These are phyloP conservation scores for Nebria brevicollis DNA, from an alignment of 2,888 invertebrate species.

Conservation along the genomic window DNA sequence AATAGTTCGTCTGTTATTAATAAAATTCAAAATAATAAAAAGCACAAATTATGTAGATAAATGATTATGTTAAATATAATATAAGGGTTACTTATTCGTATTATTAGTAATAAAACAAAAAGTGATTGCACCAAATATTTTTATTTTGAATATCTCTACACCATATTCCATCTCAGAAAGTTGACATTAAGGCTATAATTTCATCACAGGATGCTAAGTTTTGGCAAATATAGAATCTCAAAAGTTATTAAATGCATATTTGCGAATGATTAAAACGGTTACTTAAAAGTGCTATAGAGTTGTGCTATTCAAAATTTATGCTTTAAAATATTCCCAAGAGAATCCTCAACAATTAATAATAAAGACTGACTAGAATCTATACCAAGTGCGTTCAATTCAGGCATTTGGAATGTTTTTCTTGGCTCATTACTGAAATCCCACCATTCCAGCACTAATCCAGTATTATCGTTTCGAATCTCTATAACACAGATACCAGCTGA, in stretches of 20 bases:
- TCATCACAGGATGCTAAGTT: neutral
- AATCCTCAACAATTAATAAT: slow-evolving; percentile 73
- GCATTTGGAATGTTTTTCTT: slow-evolving; percentile 69
- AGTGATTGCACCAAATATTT: neutral
- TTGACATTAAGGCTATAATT: neutral
- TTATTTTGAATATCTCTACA: neutral
- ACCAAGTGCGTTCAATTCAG: slow-evolving; percentile 66
- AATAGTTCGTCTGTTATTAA: no score
- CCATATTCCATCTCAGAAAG: neutral
- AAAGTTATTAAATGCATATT: neutral
- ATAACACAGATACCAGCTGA: slow-evolving; percentile 73
- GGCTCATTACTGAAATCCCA: slow-evolving; percentile 72
- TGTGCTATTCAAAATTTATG: slow-evolving; percentile 15
- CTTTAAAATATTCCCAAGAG: slow-evolving; percentile 73
- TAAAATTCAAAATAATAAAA: no score
- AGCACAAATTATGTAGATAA: no score
- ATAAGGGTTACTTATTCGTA: no score
- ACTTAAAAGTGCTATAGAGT: neutral
- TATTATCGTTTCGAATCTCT: slow-evolving; percentile 71
- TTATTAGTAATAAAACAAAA: no score
- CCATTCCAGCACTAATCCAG: slow-evolving; percentile 70
- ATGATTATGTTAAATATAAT: no score
- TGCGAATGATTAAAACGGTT: neutral
- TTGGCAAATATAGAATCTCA: neutral
- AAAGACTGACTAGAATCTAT: slow-evolving; percentile 60